Conservation (phyloP, 2,888 invertebrate genomes). For the Diabrotica balteata region DNA sequence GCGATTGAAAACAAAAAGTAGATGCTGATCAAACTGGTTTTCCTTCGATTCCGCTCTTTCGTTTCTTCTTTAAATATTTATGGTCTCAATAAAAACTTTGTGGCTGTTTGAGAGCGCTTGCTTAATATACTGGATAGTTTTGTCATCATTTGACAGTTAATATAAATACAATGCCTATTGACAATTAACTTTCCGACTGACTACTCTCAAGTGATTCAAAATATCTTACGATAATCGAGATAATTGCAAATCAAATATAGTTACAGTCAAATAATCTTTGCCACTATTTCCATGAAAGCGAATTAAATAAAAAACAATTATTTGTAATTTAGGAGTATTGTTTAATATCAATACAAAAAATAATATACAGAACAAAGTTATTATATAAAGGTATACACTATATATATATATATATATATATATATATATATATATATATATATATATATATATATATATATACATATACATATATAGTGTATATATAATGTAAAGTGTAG, state of each 20-base stretch:
- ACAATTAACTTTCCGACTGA: conserved; percentile 23
- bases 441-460: too few relatives aligned
- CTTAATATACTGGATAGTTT: conserved; percentile 38
- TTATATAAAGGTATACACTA: too few relatives aligned
- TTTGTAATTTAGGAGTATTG: too few relatives aligned
- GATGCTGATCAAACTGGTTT: conserved; percentile 41
- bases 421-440: too few relatives aligned
- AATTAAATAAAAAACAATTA: too few relatives aligned
- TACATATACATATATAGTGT: too few relatives aligned
- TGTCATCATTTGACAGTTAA: conserved; percentile 40
- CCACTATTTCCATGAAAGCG: too few relatives aligned
- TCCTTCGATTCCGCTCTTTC: conserved; percentile 28
- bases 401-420: too few relatives aligned
- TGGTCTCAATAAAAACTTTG: conserved; percentile 41
- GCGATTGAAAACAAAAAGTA: conserved; percentile 28
- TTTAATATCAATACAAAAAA: too few relatives aligned
- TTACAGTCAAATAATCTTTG: too few relatives aligned
- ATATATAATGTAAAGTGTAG: too few relatives aligned
- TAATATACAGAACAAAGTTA: too few relatives aligned
- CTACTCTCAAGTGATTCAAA: conserved; percentile 11
- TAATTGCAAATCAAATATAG: conserved; percentile 9
- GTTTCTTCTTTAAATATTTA: conserved; percentile 41
- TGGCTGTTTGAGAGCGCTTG: conserved; percentile 36
- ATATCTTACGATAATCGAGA: conserved; percentile 13
- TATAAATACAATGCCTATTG: conserved; percentile 40